Evolutionary conservation across 2,888 invertebrate species (phyloP), one percentile per base, ranked within the genome.

Genomic region (Cheiracanthium punctorium): DNA sequence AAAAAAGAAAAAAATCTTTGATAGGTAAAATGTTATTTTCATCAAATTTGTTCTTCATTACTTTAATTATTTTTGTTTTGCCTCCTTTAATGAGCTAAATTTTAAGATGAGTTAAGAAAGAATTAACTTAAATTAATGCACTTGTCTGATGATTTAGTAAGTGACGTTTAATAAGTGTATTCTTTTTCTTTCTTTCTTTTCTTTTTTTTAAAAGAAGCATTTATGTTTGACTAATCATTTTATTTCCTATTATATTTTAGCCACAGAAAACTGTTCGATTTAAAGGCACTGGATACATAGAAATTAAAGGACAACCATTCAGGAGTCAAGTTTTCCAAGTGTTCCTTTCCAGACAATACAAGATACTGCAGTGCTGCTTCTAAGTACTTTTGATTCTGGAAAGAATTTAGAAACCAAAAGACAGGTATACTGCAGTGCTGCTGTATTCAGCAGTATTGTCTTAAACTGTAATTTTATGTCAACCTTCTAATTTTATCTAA

Each of bases 241-340:
- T n/a, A 33, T n/a, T 37, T 73, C 17, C 1, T 29, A 52, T 0
- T 52, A 20, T 70, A 20, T 75, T 37, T 24, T 92, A 95, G 94
- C 93, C 93, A 1, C 92, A 94, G 69, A 93, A 93, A 80, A 94
- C 95, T 77, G 95, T 95, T 33, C 95, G 96, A 88, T 95, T 96
- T 89, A 94, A 94, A 89, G 96, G 96, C 5, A 93, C 94, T 37
- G 97, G 97, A 5, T 96, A 94, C 91, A 92, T 97, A 64, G 95
- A 96, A 91, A 92, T 97, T 37, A 93, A 94, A 0, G 94, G 95
- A 0, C 94, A 94, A 17, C 92, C 94, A 0, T 91, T 0, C 58
- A 80, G 65, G 82, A 87, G 37, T 94, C 95, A 0, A 94, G 94
- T 1, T 92, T 96, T 1, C 95, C 95, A 95, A 95, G 95, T 0